These are phyloP conservation scores for Leptinotarsa undecemlineata DNA, from an alignment of 1,140 invertebrate species.

Conservation along the genomic window DNA sequence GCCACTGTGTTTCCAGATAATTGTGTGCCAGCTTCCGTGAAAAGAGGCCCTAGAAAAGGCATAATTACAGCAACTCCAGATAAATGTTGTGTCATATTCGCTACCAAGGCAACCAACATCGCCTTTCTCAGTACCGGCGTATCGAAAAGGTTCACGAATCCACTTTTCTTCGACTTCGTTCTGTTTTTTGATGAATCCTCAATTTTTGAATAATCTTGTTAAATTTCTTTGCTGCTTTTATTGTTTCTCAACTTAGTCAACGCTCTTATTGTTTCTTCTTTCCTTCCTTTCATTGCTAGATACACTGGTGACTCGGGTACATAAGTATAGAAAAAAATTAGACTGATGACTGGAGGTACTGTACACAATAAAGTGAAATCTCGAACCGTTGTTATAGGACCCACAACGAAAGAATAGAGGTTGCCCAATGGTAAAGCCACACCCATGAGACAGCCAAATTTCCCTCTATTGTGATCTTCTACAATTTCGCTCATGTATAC, in stretches of 20 bases:
- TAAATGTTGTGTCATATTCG: slow-evolving; percentile 77
- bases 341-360: slow-evolving; percentile 65
- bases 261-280: slow-evolving; percentile 64
- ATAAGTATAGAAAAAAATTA: slow-evolving; percentile 67
- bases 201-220: slow-evolving; percentile 64
- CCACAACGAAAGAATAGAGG: slow-evolving; percentile 60
- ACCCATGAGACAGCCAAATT: slow-evolving; percentile 64
- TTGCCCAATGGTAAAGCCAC: slow-evolving; percentile 55
- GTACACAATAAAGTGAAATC: slow-evolving; percentile 67
- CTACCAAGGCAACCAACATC: slow-evolving; percentile 69
- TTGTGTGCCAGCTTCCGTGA: slow-evolving; percentile 9
- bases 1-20: slow-evolving; percentile 69
- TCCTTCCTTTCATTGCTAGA: slow-evolving; percentile 62
- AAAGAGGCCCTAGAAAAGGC: background rate
- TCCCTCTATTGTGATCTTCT: slow-evolving; percentile 49
- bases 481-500: slow-evolving; percentile 61
- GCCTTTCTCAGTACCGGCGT: slow-evolving; percentile 64
- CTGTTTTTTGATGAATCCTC: slow-evolving; percentile 58
- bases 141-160: slow-evolving; percentile 62
- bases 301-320: slow-evolving; percentile 85
- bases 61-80: slow-evolving; percentile 64
- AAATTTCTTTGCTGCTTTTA: slow-evolving; percentile 59
- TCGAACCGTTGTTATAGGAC: slow-evolving; percentile 64
- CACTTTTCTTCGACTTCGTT: slow-evolving; percentile 58
- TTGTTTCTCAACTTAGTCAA: slow-evolving; percentile 69